Percentiles rank a stretch among this genome's conserved stretches.
These are phyloP conservation scores for Drosophila kanekoi DNA, from an alignment of 2,888 invertebrate genomes.

Conservation along the genomic window DNA sequence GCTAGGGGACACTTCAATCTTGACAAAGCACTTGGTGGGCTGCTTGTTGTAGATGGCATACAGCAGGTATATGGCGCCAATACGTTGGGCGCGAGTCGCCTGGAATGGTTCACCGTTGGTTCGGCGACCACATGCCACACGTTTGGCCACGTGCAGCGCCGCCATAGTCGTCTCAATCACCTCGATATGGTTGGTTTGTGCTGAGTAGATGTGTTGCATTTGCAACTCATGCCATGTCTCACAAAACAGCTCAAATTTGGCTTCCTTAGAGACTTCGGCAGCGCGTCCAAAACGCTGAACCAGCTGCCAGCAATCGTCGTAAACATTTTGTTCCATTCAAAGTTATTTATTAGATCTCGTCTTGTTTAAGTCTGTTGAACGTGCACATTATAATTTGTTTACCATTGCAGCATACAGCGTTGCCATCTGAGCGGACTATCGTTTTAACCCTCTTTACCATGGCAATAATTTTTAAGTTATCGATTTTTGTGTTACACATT, in stretches of 20 bases:
- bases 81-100: constrained; percentile 50
- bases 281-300: constrained; percentile 39
- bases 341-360: background rate
- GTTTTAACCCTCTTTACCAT: background rate
- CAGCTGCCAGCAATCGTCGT: constrained; percentile 61
- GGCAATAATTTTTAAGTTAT: constrained; percentile 11
- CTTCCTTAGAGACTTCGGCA: constrained; percentile 21
- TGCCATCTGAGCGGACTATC: background rate
- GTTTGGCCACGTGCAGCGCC: constrained; percentile 71
- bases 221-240: constrained; percentile 70
- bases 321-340: constrained; percentile 54
- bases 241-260: constrained; percentile 73
- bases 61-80: constrained; percentile 77
- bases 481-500: constrained; percentile 14
- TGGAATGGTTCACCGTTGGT: constrained; percentile 39
- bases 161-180: constrained; percentile 76
- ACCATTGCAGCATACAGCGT: background rate
- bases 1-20: constrained; percentile 68
- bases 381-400: constrained; percentile 1
- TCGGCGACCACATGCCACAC: constrained; percentile 61
- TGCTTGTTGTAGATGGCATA: constrained; percentile 82
- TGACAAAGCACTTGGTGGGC: constrained; percentile 78
- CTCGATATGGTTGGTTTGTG: constrained; percentile 72
- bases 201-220: constrained; percentile 77
- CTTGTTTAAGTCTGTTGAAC: background rate